Conservation (phyloP, 2,797 vertebrate species). For the Periophthalmus magnuspinnatus region DNA sequence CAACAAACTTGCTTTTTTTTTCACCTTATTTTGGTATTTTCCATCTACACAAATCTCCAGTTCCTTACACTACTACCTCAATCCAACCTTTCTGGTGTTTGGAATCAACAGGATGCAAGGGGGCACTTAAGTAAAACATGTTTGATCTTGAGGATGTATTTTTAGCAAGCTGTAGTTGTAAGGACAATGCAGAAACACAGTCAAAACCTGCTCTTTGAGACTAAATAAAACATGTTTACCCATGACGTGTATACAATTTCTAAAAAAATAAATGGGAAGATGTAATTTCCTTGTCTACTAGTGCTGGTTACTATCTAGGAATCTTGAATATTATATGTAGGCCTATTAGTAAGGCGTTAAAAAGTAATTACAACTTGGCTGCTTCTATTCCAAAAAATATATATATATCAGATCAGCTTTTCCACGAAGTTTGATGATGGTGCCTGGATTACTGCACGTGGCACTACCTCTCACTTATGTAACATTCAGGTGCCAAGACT, state of each 20-base stretch:
- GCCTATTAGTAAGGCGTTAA: no score
- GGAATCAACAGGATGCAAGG: slow-evolving; percentile 29
- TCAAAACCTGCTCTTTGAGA: slow-evolving; percentile 1
- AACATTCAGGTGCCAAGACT: slow-evolving; percentile 43
- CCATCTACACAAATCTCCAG: slow-evolving; percentile 19
- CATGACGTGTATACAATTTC: slow-evolving; percentile 7
- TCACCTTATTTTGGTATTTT: slow-evolving; percentile 24
- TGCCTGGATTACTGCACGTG: slow-evolving; percentile 36
- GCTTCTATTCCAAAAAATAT: no score
- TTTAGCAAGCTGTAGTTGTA: slow-evolving; percentile 17
- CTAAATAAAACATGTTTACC: slow-evolving; percentile 24
- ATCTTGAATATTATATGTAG: background rate
- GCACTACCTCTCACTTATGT: slow-evolving; percentile 35
- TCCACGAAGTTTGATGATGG: background rate
- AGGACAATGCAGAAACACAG: slow-evolving; percentile 17
- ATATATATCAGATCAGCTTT: no score
- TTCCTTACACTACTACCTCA: slow-evolving; percentile 16
- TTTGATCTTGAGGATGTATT: slow-evolving; percentile 27
- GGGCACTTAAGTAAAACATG: slow-evolving; percentile 21
- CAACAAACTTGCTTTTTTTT: slow-evolving; percentile 20
- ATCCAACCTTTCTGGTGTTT: slow-evolving; percentile 20
- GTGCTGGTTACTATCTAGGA: background rate
- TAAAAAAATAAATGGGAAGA: background rate
- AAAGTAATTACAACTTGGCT: no score
- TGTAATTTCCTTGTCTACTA: background rate